phyloP scores from a whole-genome alignment of 2,113 vertebrate genomes.

The Sander lucioperca region DNA sequence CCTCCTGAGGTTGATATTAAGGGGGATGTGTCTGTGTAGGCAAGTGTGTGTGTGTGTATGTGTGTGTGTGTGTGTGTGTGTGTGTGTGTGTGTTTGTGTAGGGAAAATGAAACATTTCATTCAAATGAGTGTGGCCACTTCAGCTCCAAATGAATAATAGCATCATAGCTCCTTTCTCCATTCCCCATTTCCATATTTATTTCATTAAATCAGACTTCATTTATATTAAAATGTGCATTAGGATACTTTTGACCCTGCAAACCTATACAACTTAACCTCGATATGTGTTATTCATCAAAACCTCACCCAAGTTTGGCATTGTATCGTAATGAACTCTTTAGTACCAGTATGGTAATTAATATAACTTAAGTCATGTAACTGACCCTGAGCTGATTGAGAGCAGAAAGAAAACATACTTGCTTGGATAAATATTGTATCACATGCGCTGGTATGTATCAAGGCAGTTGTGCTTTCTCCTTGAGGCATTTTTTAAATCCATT shows the following conservation, averaged over 20 bases:
- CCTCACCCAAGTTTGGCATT: background rate
- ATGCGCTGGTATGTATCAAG: background rate
- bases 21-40: background rate
- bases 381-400: background rate
- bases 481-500: background rate
- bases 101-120: conserved; percentile 48
- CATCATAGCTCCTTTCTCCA: conserved; percentile 10
- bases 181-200: conserved; percentile 46
- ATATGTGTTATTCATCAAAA: background rate
- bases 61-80: background rate
- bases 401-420: background rate
- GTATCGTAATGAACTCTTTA: background rate
- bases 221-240: conserved; percentile 23
- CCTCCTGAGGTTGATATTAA: conserved; percentile 27
- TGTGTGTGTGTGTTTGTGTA: background rate
- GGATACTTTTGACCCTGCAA: conserved; percentile 18
- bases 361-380: background rate
- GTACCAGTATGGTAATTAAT: background rate
- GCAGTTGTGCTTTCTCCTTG: no score
- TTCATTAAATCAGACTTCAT: conserved; percentile 45
- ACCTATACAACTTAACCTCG: background rate
- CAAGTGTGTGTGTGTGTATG: background rate
- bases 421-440: background rate
- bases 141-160: conserved; percentile 47
- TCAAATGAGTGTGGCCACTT: conserved; percentile 56